Evolutionary conservation across 2,888 invertebrate genomes (phyloP).

Genomic region (Azorinus chamasolen): DNA sequence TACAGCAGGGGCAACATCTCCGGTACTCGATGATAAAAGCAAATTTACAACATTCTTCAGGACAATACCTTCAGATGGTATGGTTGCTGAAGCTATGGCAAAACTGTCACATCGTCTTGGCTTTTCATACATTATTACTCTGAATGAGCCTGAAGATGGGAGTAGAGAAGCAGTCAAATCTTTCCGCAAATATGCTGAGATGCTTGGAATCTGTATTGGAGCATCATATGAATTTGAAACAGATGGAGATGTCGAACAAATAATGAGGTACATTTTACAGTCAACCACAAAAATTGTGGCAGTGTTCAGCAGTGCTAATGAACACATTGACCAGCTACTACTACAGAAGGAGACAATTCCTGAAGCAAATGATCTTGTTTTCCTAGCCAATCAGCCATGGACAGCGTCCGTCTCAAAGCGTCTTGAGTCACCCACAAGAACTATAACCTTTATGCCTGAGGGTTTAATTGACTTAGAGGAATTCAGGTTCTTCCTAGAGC

Average conservation of each 20-base stretch:
- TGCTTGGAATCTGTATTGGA: constrained; percentile 76
- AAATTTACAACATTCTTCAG: constrained; percentile 79
- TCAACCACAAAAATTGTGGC: constrained; percentile 79
- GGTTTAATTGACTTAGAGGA: constrained; percentile 5
- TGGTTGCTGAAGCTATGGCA: constrained; percentile 77
- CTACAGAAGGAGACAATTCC: constrained; percentile 51
- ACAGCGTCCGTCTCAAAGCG: constrained; percentile 23
- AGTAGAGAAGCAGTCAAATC: constrained; percentile 68
- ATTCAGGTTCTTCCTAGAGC: constrained; percentile 36
- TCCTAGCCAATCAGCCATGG: constrained; percentile 78
- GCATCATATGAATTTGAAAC: constrained; percentile 79
- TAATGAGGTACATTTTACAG: constrained; percentile 71
- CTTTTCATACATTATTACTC: constrained; percentile 78
- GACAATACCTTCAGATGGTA: constrained; percentile 78
- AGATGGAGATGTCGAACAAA: constrained; percentile 72
- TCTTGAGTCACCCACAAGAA: constrained; percentile 7
- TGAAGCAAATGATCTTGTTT: constrained; percentile 59
- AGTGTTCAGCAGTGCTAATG: constrained; percentile 76
- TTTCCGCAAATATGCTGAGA: constrained; percentile 70
- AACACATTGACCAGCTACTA: constrained; percentile 72
- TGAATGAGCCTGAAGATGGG: constrained; percentile 78
- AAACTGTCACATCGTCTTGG: constrained; percentile 71
- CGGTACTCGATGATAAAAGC: constrained; percentile 72
- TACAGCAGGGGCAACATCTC: constrained; percentile 78
- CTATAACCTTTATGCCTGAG: constrained; percentile 52